Evolutionary conservation across 30 jellyfish, hydroid and myxozoan genomes (phyloP).

Genomic region (Turritopsis rubra): DNA sequence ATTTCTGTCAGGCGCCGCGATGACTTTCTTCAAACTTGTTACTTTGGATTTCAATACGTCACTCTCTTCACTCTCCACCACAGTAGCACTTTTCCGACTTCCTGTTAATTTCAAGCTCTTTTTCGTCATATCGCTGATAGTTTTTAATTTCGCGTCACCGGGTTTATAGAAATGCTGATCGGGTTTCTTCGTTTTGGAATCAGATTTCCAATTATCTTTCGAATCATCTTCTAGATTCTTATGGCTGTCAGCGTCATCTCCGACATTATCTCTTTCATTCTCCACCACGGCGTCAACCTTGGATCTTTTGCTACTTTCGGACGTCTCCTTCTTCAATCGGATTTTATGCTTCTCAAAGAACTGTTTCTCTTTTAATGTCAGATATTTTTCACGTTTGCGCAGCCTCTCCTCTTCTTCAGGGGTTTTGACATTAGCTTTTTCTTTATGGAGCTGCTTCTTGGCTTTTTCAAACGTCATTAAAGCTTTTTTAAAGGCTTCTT

Average conservation of each 20-base stretch:
- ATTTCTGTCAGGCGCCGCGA: conserved; percentile 9
- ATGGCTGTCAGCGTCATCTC: conserved; percentile 7
- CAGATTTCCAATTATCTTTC: background rate
- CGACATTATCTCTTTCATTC: too few species aligned
- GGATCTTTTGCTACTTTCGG: background rate
- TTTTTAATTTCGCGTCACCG: conserved; percentile 33
- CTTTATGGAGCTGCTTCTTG: background rate
- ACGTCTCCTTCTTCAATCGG: background rate
- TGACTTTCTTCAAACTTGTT: conserved; percentile 30
- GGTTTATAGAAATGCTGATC: conserved; percentile 39
- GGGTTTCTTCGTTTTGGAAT: conserved; percentile 17
- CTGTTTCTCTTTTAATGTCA: conserved; percentile 1
- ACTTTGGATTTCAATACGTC: conserved; percentile 31
- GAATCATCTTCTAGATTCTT: background rate
- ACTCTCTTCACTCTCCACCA: background rate
- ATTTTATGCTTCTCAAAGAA: background rate
- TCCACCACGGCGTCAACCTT: background rate
- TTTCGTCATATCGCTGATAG: conserved; percentile 31
- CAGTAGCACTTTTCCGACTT: background rate
- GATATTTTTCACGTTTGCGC: conserved; percentile 22
- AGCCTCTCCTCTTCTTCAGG: conserved; percentile 5
- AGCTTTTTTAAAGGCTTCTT: background rate
- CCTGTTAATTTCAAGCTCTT: conserved; percentile 19
- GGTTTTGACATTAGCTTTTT: background rate
- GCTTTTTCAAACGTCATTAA: conserved; percentile 3